Evolutionary conservation across 2,113 vertebrate genomes (phyloP).

Genomic region (Leptocoma aspasia): DNA sequence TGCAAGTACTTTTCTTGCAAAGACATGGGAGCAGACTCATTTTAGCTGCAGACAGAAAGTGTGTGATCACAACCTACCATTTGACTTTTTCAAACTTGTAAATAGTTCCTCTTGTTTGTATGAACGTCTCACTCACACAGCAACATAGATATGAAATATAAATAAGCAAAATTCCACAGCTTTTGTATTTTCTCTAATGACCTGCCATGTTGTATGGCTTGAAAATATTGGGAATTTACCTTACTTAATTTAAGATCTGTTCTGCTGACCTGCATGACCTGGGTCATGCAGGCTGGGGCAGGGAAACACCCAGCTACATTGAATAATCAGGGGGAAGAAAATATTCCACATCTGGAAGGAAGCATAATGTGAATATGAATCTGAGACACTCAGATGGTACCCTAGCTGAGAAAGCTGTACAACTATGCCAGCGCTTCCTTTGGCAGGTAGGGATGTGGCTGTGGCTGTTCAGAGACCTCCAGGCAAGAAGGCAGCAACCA

Average conservation of each 20-base stretch:
- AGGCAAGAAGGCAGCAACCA: neutral
- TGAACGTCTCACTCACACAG: neutral
- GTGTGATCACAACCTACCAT: neutral
- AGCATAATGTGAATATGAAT: neutral
- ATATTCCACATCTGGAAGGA: neutral
- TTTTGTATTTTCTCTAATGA: neutral
- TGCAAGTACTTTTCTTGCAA: neutral
- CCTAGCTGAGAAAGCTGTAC: neutral
- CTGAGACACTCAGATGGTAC: neutral
- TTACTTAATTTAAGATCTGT: neutral
- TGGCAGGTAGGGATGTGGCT: neutral
- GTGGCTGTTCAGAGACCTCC: neutral
- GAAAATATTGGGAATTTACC: neutral
- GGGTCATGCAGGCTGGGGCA: neutral
- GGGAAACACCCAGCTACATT: neutral
- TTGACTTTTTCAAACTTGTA: neutral
- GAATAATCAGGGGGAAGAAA: neutral
- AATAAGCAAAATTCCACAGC: neutral
- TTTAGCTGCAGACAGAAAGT: neutral
- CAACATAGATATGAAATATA: neutral
- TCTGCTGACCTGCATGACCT: neutral
- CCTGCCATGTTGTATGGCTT: neutral
- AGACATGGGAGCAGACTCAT: neutral
- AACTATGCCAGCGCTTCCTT: neutral
- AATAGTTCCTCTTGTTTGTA: neutral